These are phyloP conservation scores for Agonopterix heracliana DNA, from an alignment of 2,888 invertebrate species.

Conservation along the genomic window DNA sequence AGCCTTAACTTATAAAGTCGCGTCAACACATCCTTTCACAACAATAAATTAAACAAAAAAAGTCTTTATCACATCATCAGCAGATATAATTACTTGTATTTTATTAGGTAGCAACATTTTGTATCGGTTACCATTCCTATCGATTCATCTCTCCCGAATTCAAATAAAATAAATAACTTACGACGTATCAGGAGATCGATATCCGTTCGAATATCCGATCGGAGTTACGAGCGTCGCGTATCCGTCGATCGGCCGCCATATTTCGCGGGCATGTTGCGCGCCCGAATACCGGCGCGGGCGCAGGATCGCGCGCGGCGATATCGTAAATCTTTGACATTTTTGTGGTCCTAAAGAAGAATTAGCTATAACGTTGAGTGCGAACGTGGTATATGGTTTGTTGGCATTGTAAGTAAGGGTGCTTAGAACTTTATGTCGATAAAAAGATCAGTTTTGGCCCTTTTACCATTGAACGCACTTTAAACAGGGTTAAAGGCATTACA, in stretches of 20 bases:
- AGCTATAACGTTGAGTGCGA: conserved; percentile 24
- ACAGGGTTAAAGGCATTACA: no score
- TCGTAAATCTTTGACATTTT: conserved; percentile 52
- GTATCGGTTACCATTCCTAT: conserved; percentile 19
- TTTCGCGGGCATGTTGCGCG: conserved; percentile 23
- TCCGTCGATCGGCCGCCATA: conserved; percentile 31
- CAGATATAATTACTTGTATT: conserved; percentile 11
- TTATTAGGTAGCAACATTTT: conserved; percentile 10
- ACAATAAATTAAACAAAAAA: neutral
- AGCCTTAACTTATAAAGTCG: neutral
- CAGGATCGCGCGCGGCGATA: conserved; percentile 29
- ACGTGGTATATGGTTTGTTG: neutral
- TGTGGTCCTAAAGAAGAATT: conserved; percentile 38
- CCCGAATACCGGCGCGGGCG: conserved; percentile 18
- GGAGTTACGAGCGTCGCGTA: conserved; percentile 30
- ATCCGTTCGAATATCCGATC: conserved; percentile 26
- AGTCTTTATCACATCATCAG: conserved; percentile 2
- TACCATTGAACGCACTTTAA: no score
- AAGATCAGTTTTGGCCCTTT: no score
- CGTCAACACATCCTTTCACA: neutral
- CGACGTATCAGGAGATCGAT: conserved; percentile 40
- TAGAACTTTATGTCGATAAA: no score
- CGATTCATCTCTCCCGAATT: conserved; percentile 47
- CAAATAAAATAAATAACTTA: conserved; percentile 42
- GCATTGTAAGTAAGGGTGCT: no score